These are phyloP conservation scores for Piliocolobus tephrosceles DNA, from an alignment of 2,113 vertebrate species.

Conservation along the genomic window DNA sequence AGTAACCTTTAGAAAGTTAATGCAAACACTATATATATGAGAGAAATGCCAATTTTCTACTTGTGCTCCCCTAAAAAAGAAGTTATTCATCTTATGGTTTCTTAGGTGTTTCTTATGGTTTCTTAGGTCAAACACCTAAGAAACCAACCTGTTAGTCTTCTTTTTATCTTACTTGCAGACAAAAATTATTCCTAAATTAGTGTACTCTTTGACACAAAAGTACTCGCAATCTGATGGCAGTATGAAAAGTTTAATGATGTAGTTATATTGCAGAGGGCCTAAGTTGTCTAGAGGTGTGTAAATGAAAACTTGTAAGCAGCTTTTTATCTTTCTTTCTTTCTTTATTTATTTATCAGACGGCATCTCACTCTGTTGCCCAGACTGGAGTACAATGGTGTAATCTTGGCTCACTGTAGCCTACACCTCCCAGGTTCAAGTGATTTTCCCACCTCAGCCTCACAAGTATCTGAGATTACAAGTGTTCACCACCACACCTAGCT, in stretches of 20 bases:
- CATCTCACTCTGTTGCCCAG: too few relatives aligned
- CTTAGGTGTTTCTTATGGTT: neutral
- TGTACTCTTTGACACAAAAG: neutral
- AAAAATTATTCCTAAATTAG: neutral
- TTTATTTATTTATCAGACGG: too few relatives aligned
- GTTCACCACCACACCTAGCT: too few relatives aligned
- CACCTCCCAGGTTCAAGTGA: too few relatives aligned
- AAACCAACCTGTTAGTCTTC: neutral
- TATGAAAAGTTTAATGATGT: neutral
- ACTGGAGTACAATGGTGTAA: too few relatives aligned
- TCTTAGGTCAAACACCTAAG: neutral
- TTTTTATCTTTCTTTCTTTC: neutral
- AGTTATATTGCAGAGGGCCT: neutral
- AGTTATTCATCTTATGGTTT: neutral
- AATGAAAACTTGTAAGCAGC: neutral
- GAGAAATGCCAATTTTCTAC: neutral
- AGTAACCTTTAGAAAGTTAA: neutral
- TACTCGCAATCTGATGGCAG: neutral
- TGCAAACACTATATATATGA: neutral
- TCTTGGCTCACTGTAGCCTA: too few relatives aligned
- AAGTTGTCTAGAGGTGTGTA: conserved; percentile 10
- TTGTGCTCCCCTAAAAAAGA: neutral
- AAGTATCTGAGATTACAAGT: too few relatives aligned
- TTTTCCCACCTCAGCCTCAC: too few relatives aligned
- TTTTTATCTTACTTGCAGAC: conserved; percentile 3